phyloP scores from a whole-genome alignment of 2,113 vertebrate genomes.

The Polyodon spathula region DNA sequence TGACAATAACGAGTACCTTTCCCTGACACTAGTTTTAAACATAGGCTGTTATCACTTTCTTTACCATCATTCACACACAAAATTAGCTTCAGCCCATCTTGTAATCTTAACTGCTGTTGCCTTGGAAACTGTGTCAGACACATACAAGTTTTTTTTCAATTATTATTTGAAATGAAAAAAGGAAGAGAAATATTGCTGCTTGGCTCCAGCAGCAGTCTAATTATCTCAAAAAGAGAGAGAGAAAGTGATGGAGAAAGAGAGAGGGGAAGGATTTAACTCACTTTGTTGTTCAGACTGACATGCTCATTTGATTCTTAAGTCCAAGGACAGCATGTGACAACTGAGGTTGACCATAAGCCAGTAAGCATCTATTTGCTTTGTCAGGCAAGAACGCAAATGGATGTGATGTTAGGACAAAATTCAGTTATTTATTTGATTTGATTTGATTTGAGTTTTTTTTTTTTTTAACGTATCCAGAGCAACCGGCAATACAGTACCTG shows the following conservation, averaged over 20 bases:
- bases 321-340: constrained; percentile 14
- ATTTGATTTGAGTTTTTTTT: too few species aligned
- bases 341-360: constrained; percentile 20
- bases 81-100: constrained; percentile 58
- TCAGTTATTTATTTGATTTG: too few species aligned
- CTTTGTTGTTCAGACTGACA: constrained; percentile 19
- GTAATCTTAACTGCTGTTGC: constrained; percentile 58
- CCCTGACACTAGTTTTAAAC: constrained; percentile 31
- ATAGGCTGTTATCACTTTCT: constrained; percentile 33
- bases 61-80: constrained; percentile 53
- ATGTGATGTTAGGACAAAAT: too few species aligned
- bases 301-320: constrained; percentile 17
- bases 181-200: constrained; percentile 21
- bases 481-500: too few species aligned
- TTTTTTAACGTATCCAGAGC: too few species aligned
- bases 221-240: constrained; percentile 18
- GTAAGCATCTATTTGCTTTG: constrained; percentile 13
- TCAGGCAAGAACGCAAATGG: constrained; percentile 8
- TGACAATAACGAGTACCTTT: background rate
- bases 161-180: constrained; percentile 68
- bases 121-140: constrained; percentile 66
- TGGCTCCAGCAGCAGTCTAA: constrained; percentile 20
- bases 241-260: constrained; percentile 5
- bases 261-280: background rate
- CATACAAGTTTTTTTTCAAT: constrained; percentile 57